phyloP scores from a whole-genome alignment of 2,113 vertebrate genomes.

The Eubucco bourcierii region DNA sequence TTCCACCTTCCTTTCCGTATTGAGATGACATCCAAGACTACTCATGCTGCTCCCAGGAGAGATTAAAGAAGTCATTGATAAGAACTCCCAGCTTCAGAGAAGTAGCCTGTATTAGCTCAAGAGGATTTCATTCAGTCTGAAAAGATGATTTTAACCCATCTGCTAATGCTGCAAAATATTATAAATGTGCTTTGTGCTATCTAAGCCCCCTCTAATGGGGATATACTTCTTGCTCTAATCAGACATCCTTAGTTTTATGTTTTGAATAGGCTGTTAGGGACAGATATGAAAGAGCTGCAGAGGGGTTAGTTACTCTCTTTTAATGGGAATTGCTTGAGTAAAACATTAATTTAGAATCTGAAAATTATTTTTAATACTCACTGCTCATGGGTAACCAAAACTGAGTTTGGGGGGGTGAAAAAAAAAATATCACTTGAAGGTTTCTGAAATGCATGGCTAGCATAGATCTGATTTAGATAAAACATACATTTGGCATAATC shows the following conservation, averaged over 20 bases:
- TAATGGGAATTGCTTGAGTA: not conserved
- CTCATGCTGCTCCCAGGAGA: not conserved
- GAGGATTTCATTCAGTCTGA: not conserved
- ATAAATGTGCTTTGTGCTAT: not conserved
- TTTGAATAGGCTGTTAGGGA: constrained; percentile 8
- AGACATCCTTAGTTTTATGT: not conserved
- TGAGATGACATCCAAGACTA: not conserved
- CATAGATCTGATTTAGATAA: not conserved
- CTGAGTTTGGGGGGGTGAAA: not conserved
- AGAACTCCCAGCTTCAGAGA: not conserved
- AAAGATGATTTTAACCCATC: not conserved
- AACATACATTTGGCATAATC: not conserved
- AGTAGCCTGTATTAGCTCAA: not conserved
- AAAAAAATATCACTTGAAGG: not conserved
- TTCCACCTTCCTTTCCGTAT: not conserved
- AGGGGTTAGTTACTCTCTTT: not conserved
- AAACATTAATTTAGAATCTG: not conserved
- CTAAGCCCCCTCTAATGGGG: not conserved
- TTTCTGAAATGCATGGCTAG: not conserved
- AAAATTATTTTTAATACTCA: not conserved
- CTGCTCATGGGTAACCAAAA: not conserved
- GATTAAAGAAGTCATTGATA: not conserved
- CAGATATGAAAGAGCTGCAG: not conserved
- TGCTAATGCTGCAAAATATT: not conserved
- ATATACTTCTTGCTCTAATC: not conserved